Evolutionary conservation across 1,140 invertebrate species (phyloP), one percentile per base, ranked within the genome.

Genomic region (Drosophila ercepeae): DNA sequence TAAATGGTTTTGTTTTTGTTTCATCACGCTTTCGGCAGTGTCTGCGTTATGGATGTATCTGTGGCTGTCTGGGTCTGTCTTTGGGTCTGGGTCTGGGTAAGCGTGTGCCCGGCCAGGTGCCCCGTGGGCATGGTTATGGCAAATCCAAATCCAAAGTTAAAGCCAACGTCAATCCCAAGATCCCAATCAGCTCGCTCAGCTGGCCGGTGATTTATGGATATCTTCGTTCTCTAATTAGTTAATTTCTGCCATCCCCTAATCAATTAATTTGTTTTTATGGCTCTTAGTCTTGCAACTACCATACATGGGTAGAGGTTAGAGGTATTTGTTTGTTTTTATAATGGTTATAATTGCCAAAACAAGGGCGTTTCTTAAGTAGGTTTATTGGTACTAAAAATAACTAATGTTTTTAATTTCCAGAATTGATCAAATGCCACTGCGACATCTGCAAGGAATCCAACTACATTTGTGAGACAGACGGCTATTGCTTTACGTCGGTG

Each of bases 381-480:
- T n/a, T n/a, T n/a, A n/a, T n/a, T n/a, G n/a, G n/a, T n/a, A n/a
- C n/a, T n/a, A n/a, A n/a, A n/a, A 23, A 23, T 23, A 23, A 23
- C 7, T 32, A 32, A 32, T 11, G 8, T 13, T 4, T 16, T 16
- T 42, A 18, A 16, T 9, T 9, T 16, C 3, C 61, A 95, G 94
- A 93, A 78, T 83, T 95, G 57, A 68, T 91, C 32, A 94, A 94
- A 91, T 96, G 96, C 91, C 93, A 95, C 89, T 96, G 96, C 92
- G 95, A 96, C 88, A 94, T 95, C 83, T 97, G 96, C 90, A 84
- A 90, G 50, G 93, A 94, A n/a, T 93, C 92, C n/a, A 97, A 98
- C 91, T 92, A 95, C 82, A 96, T 96, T 25, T 98, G 97, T 92
- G 94, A 95, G 89, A 97, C 97, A 4, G 96, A 98, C 93, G 97